Evolutionary conservation across 1,140 invertebrate genomes (phyloP), one percentile per base, ranked within the genome.

Genomic region (Bombus vancouverensis): DNA sequence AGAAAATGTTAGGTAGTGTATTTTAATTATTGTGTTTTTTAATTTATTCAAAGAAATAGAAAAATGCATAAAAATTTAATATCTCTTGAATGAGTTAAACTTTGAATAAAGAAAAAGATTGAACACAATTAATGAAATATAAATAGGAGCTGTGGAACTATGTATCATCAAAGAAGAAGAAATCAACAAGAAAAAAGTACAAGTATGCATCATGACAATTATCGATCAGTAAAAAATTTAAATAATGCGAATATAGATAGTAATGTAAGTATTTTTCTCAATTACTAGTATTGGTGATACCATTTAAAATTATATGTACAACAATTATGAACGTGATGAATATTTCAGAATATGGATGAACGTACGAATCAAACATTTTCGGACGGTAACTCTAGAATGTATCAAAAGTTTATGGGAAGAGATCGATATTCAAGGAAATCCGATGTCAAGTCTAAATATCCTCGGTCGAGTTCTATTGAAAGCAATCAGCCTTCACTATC

Each of bases 1-100:
- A n/a, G 83, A 79, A 25, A 86, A 88, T 47, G 32, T 77, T 37
- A 80, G 88, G 90, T 91, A 88, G 22, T 37, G 28, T 73, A 68
- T 66, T 34, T 62, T 59, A 15, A 87, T 73, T 39, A 34, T 57
- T 75, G n/a, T 18, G 8, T 32, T 44, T 59, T 32, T 68, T 37
- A 37, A 68, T 37, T 32, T 18, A 68, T 37, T 68, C 22, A 1
- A 25, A 68, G 8, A 18, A 32, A 68, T 37, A 34, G n/a, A 34
- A 34, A 66, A 66, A 18, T 66, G 13, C 15, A 66, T 66, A 32
- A 66, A 9, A 66, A 34, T 66, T 34, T 66, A 18, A 37, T 3
- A 68, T 18, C 4, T 3, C 34, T 37, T 37, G 34, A 68, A 8
- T 12, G 18, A 9, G 18, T 68, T 68, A 68, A 37, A 68, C 18